These are phyloP conservation scores for Chrysochloris asiatica DNA, from an alignment of 2,113 vertebrate species.

Conservation along the genomic window DNA sequence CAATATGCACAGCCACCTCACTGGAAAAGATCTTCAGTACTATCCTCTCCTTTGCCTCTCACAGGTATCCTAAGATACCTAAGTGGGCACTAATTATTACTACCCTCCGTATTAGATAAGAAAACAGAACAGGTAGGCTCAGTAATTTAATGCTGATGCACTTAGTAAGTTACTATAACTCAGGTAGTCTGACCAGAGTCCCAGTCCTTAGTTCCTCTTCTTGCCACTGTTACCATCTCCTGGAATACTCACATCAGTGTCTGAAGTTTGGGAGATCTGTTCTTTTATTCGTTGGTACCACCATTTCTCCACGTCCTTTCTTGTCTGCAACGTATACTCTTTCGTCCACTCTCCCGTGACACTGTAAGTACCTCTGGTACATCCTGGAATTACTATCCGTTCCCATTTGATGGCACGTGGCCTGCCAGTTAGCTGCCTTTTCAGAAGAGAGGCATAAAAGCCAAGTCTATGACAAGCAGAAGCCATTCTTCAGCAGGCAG, in stretches of 20 bases:
- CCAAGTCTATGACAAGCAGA: conserved; percentile 69
- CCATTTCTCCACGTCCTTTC: conserved; percentile 91
- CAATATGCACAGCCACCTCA: neutral
- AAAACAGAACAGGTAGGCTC: neutral
- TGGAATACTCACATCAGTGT: conserved; percentile 86
- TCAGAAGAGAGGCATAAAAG: conserved; percentile 77
- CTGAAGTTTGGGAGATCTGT: conserved; percentile 81
- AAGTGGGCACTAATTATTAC: neutral
- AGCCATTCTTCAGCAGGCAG: conserved; percentile 83
- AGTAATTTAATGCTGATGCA: neutral
- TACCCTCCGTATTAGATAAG: neutral
- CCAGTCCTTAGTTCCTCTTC: neutral
- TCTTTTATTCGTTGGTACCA: conserved; percentile 92
- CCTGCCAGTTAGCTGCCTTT: conserved; percentile 52
- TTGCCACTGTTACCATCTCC: neutral
- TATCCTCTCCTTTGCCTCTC: neutral
- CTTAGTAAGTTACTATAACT: neutral
- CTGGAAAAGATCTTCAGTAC: neutral
- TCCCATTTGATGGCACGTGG: conserved; percentile 57
- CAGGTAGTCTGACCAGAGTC: neutral
- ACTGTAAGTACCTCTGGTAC: conserved; percentile 88
- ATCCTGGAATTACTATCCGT: conserved; percentile 56
- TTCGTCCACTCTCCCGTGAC: conserved; percentile 93
- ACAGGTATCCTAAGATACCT: neutral
- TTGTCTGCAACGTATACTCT: conserved; percentile 89